A percentile compares a stretch with the other conserved stretches of the same genome.
Conservation (phyloP, 2,113 vertebrate species). For the Aleadryas rufinucha region DNA sequence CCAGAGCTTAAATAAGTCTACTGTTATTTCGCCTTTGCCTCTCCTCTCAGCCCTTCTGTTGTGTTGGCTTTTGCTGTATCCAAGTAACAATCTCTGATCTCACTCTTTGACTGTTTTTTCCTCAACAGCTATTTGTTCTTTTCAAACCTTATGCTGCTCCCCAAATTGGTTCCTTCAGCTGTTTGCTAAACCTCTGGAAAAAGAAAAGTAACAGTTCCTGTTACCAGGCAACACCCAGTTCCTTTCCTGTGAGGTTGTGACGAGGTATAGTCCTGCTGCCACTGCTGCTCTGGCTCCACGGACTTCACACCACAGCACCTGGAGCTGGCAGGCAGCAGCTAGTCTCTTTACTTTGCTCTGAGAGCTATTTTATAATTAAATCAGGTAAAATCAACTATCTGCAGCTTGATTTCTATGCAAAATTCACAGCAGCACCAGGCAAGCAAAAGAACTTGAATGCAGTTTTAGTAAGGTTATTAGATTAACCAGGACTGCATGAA, state of each 20-base stretch:
- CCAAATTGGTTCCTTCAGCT: neutral
- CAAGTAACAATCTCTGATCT: conserved; percentile 13
- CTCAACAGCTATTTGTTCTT: conserved; percentile 31
- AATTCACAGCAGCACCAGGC: neutral
- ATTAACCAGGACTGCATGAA: neutral
- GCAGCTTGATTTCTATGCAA: neutral
- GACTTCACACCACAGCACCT: neutral
- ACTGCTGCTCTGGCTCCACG: accelerated
- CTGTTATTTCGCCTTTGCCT: neutral
- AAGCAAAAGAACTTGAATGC: neutral
- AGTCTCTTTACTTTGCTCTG: neutral
- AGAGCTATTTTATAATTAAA: neutral
- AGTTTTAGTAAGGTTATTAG: neutral
- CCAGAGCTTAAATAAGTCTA: neutral
- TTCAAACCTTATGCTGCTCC: neutral
- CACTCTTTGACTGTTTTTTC: neutral
- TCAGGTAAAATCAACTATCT: neutral
- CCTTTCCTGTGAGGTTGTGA: neutral
- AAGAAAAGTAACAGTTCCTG: neutral
- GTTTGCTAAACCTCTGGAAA: conserved; percentile 39
- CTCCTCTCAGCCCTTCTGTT: conserved; percentile 14
- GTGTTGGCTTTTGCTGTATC: conserved; percentile 10
- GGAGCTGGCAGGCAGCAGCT: neutral
- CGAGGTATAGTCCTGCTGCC: neutral
- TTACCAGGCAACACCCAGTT: neutral